These are phyloP conservation scores for Ifrita kowaldi DNA, from an alignment of 2,113 vertebrate species.

Conservation along the genomic window DNA sequence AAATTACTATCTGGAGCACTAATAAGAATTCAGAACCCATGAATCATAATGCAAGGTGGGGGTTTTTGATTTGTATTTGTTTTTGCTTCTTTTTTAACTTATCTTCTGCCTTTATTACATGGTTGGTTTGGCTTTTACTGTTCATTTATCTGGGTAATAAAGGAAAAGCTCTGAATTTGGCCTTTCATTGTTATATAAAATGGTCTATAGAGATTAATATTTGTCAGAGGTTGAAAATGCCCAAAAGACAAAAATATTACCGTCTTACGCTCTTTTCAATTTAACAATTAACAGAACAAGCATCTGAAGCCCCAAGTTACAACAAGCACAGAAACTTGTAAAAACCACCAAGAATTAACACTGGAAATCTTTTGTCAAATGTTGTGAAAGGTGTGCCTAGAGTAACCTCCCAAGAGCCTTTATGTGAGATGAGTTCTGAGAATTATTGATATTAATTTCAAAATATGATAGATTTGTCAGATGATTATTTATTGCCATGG, in stretches of 20 bases:
- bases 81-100: neutral
- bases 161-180: neutral
- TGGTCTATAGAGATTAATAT: neutral
- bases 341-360: neutral
- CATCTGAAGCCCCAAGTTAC: neutral
- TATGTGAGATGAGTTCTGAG: neutral
- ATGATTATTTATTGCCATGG: neutral
- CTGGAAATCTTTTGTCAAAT: neutral
- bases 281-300: neutral
- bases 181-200: neutral
- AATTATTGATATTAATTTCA: neutral
- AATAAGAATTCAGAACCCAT: neutral
- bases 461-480: neutral
- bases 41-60: neutral
- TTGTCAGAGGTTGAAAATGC: neutral
- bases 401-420: neutral
- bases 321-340: neutral
- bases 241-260: neutral
- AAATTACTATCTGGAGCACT: neutral
- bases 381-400: neutral
- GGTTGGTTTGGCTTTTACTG: neutral
- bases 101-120: neutral
- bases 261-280: neutral
- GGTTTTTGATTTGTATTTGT: fast-evolving
- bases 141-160: neutral